phyloP scores from a whole-genome alignment of 1,140 invertebrate genomes.

The Probaryconus sp. region DNA sequence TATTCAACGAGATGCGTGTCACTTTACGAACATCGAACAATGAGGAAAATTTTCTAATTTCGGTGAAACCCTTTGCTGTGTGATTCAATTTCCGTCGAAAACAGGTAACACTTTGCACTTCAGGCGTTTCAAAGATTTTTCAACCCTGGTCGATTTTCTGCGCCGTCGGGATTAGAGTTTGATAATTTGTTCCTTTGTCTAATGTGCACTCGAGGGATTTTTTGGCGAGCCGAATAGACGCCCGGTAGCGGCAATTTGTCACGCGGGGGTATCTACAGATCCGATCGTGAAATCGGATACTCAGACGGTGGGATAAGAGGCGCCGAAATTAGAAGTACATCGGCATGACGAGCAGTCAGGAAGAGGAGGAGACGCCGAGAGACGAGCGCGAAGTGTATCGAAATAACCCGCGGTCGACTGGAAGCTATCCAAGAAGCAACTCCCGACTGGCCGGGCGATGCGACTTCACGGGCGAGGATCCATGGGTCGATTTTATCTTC shows the following conservation, averaged over 20 bases:
- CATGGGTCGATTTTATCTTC: too few relatives aligned
- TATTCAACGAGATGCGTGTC: too few relatives aligned
- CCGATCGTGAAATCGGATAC: conserved; percentile 53
- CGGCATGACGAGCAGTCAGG: conserved; percentile 37
- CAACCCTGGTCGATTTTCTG: too few relatives aligned
- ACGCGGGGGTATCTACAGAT: conserved; percentile 33
- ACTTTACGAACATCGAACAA: too few relatives aligned
- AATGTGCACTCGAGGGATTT: too few relatives aligned
- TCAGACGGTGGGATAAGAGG: conserved; percentile 42
- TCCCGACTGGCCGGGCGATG: not conserved
- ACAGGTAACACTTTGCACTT: too few relatives aligned
- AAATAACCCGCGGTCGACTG: conserved; percentile 65
- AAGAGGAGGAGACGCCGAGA: conserved; percentile 23
- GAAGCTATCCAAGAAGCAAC: conserved; percentile 68
- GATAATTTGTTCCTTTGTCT: too few relatives aligned
- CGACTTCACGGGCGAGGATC: conserved; percentile 1
- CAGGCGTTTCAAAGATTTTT: too few relatives aligned
- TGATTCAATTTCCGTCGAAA: too few relatives aligned
- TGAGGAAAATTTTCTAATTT: too few relatives aligned
- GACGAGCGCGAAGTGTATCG: conserved; percentile 42
- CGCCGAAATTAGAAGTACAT: conserved; percentile 57
- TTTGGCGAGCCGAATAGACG: conserved; percentile 7
- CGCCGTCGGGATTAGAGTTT: too few relatives aligned
- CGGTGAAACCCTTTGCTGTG: too few relatives aligned
- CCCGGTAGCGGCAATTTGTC: conserved; percentile 47